phyloP scores from a whole-genome alignment of 2,797 vertebrate species.

The Diplodus sargus region DNA sequence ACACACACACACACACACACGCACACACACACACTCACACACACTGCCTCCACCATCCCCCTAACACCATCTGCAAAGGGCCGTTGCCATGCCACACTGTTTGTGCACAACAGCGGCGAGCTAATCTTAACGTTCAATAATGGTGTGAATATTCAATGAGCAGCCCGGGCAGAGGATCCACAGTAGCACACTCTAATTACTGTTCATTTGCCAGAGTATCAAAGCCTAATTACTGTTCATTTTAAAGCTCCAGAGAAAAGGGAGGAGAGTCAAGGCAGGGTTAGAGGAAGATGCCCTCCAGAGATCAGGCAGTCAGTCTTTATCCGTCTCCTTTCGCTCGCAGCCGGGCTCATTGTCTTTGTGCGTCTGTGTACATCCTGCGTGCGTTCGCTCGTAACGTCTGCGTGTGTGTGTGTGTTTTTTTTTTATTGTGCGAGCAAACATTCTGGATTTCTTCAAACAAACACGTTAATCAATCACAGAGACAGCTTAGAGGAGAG shows the following conservation, averaged over 20 bases:
- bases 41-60: slow-evolving; percentile 64
- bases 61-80: slow-evolving; percentile 82
- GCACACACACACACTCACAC: slow-evolving; percentile 43
- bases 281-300: slow-evolving; percentile 92
- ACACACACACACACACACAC: slow-evolving; percentile 62
- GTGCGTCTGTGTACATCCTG: slow-evolving; percentile 51
- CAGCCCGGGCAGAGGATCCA: slow-evolving; percentile 92
- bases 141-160: slow-evolving; percentile 99
- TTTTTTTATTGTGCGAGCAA: slow-evolving; percentile 87
- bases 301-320: slow-evolving; percentile 94
- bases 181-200: slow-evolving; percentile 99
- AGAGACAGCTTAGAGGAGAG: slow-evolving; percentile 84
- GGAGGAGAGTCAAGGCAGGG: slow-evolving; percentile 94
- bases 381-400: slow-evolving; percentile 17
- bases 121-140: slow-evolving; percentile 99
- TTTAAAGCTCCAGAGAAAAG: slow-evolving; percentile 96
- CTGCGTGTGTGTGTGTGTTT: slow-evolving; percentile 36
- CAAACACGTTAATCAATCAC: slow-evolving; percentile 95
- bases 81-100: slow-evolving; percentile 88
- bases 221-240: slow-evolving; percentile 99
- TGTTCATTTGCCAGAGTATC: slow-evolving; percentile 99
- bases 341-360: slow-evolving; percentile 90
- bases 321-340: slow-evolving; percentile 88
- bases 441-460: slow-evolving; percentile 94
- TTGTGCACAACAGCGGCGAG: slow-evolving; percentile 86